phyloP scores from a whole-genome alignment of 2,888 invertebrate species.

The Noctua janthina region DNA sequence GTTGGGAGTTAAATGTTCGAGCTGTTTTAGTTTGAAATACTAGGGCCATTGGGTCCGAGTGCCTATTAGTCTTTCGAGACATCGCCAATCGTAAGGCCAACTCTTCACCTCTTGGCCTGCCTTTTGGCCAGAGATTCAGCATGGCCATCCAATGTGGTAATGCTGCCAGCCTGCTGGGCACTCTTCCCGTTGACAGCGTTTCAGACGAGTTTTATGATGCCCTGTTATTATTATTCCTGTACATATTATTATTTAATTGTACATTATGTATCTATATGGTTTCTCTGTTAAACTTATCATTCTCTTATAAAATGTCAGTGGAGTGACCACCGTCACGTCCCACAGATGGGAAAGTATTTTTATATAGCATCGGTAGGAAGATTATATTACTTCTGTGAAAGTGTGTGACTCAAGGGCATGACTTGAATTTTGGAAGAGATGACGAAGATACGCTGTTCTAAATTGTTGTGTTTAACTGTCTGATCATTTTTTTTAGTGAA shows the following conservation, averaged over 20 bases:
- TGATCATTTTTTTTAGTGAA: neutral
- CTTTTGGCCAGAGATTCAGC: neutral
- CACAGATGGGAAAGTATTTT: slow-evolving; percentile 15
- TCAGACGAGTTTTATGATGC: neutral
- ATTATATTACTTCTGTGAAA: slow-evolving; percentile 37
- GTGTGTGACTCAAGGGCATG: slow-evolving; percentile 41
- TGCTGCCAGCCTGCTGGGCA: neutral
- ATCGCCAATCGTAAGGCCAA: neutral
- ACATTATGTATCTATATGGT: neutral
- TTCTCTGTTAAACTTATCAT: neutral
- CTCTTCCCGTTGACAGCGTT: neutral
- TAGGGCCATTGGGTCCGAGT: neutral
- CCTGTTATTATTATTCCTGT: neutral
- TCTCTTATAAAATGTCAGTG: neutral
- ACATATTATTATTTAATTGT: neutral
- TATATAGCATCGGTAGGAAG: slow-evolving; percentile 17
- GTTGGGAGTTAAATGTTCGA: neutral
- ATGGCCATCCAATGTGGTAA: neutral
- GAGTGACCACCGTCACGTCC: slow-evolving; percentile 6
- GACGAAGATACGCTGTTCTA: slow-evolving; percentile 27
- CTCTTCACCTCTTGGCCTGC: neutral
- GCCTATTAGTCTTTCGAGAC: neutral
- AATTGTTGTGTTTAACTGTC: neutral
- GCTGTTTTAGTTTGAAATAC: neutral
- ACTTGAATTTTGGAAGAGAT: slow-evolving; percentile 36